phyloP scores from a whole-genome alignment of 2,113 vertebrate species.

The Xerus inauris region DNA sequence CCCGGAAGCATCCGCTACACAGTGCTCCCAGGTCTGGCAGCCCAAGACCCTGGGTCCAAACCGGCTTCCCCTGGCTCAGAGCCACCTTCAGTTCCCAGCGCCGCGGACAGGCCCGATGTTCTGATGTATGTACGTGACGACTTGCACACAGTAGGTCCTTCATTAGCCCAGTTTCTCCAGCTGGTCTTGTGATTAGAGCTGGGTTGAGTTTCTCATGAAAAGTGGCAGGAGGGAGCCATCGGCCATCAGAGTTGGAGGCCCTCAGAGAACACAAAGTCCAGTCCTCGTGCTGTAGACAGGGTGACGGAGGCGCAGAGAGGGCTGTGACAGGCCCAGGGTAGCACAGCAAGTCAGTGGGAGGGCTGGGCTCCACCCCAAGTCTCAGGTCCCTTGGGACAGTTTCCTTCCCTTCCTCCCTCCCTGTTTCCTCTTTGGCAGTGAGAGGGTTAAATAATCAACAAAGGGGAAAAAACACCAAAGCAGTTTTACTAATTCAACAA shows the following conservation, averaged over 20 bases:
- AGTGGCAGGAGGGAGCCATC: neutral
- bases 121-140: rapidly evolving
- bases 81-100: neutral
- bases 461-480: neutral
- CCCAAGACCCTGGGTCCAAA: neutral
- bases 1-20: neutral
- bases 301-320: neutral
- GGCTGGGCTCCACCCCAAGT: neutral
- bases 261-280: neutral
- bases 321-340: rapidly evolving
- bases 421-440: neutral
- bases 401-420: neutral
- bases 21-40: neutral
- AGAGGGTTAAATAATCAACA: neutral
- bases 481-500: neutral
- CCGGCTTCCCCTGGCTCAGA: too few relatives aligned
- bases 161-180: neutral
- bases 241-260: neutral
- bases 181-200: neutral
- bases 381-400: neutral
- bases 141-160: neutral
- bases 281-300: neutral
- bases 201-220: neutral
- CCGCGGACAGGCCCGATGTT: rapidly evolving
- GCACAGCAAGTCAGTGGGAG: neutral